Evolutionary conservation across 2,113 vertebrate genomes (phyloP).

Genomic region (Sciurus niger): DNA sequence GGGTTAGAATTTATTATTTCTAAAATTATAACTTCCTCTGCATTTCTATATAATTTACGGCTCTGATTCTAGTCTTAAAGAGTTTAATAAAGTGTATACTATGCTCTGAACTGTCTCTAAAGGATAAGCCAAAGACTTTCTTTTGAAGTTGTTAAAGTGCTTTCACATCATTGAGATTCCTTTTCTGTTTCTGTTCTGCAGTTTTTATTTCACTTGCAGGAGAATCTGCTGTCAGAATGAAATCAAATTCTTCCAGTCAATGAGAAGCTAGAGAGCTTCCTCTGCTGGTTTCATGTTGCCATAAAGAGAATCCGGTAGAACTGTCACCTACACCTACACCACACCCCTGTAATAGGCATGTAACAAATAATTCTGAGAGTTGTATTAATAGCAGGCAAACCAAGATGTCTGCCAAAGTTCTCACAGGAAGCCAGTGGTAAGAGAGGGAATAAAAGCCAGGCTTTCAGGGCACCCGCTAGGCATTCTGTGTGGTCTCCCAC

Average conservation of each 20-base stretch:
- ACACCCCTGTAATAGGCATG: constrained; percentile 27
- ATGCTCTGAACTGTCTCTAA: constrained; percentile 7
- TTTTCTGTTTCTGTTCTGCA: constrained; percentile 61
- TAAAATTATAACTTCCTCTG: constrained; percentile 59
- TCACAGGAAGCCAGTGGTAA: constrained; percentile 79
- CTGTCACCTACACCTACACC: constrained; percentile 50
- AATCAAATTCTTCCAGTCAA: constrained; percentile 11
- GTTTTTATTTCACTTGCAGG: constrained; percentile 12
- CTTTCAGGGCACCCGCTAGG: constrained; percentile 58
- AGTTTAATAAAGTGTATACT: constrained; percentile 55
- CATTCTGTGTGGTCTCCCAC: constrained; percentile 83
- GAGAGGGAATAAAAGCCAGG: constrained; percentile 71
- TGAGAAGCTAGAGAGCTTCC: constrained; percentile 1
- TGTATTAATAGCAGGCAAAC: constrained; percentile 66
- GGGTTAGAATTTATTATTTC: constrained; percentile 61
- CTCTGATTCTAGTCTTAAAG: not conserved
- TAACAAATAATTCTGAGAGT: constrained; percentile 71
- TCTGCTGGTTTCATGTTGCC: not conserved
- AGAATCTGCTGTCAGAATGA: constrained; percentile 41
- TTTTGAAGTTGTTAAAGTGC: constrained; percentile 62
- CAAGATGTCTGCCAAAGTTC: constrained; percentile 73
- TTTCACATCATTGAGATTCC: constrained; percentile 19
- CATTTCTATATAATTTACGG: constrained; percentile 6
- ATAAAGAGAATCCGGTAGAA: constrained; percentile 53
- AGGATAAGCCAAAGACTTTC: constrained; percentile 54